phyloP scores from a whole-genome alignment of 2,113 vertebrate genomes.

The Hyaena hyaena region DNA sequence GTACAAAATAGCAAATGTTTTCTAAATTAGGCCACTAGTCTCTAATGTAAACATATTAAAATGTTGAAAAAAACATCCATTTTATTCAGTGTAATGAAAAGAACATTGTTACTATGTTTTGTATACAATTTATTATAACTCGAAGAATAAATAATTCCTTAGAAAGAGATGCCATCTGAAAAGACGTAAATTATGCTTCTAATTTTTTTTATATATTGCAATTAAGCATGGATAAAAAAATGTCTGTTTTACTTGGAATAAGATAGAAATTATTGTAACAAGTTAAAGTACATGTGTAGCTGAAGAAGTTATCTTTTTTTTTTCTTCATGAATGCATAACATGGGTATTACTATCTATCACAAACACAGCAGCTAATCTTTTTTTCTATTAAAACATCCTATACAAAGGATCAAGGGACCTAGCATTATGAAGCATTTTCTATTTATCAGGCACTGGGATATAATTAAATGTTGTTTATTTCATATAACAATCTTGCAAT shows the following conservation, averaged over 20 bases:
- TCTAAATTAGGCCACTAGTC: slow-evolving; percentile 69
- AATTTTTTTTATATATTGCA: background rate
- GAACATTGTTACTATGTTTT: background rate
- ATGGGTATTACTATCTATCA: background rate
- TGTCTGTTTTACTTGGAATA: background rate
- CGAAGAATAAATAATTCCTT: background rate
- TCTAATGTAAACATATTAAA: slow-evolving; percentile 68
- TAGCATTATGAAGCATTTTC: background rate
- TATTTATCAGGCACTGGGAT: background rate
- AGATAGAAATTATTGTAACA: background rate
- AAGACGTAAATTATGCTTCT: background rate
- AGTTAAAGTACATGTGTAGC: background rate
- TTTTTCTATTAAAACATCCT: background rate
- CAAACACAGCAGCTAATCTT: background rate
- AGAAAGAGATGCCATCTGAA: background rate
- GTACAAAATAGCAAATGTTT: slow-evolving; percentile 67
- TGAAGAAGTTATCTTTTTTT: background rate
- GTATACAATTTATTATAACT: background rate
- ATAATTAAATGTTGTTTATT: slow-evolving; percentile 24
- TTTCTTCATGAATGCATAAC: background rate
- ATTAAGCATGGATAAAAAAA: background rate
- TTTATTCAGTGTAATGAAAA: background rate
- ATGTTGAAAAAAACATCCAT: slow-evolving; percentile 23
- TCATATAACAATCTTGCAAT: background rate
- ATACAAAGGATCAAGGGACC: background rate